phyloP scores from a whole-genome alignment of 1,140 invertebrate species.

The Musca domestica region DNA sequence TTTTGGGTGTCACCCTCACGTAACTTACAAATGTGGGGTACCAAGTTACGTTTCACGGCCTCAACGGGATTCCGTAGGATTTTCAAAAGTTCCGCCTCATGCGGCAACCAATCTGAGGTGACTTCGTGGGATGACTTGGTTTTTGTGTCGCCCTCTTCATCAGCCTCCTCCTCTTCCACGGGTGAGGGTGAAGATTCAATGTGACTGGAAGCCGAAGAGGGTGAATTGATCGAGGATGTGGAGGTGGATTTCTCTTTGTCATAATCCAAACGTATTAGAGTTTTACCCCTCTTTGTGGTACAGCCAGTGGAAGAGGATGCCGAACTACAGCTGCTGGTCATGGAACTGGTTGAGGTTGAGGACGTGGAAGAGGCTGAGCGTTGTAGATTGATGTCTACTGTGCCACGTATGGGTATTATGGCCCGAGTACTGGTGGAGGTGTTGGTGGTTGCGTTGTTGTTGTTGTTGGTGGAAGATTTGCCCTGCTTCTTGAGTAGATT shows the following conservation, averaged over 20 bases:
- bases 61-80: conserved; percentile 67
- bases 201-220: neutral
- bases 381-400: conserved; percentile 42
- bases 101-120: conserved; percentile 32
- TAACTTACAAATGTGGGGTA: conserved; percentile 68
- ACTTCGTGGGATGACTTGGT: neutral
- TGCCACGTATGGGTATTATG: conserved; percentile 45
- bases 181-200: neutral
- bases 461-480: neutral
- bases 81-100: conserved; percentile 56
- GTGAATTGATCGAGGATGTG: too few relatives aligned
- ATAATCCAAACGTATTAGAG: conserved; percentile 45
- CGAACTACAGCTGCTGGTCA: conserved; percentile 39
- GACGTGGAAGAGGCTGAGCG: conserved; percentile 48
- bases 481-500: conserved; percentile 38
- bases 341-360: conserved; percentile 47
- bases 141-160: neutral
- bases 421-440: conserved; percentile 31
- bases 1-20: conserved; percentile 41
- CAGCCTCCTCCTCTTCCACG: neutral
- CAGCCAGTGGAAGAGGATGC: conserved; percentile 28
- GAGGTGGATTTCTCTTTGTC: conserved; percentile 33
- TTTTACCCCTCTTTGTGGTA: conserved; percentile 36
- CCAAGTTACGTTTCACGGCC: conserved; percentile 67
- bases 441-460: neutral